These are phyloP conservation scores for Leptogaster cylindrica DNA, from an alignment of 2,888 invertebrate species.

Conservation along the genomic window DNA sequence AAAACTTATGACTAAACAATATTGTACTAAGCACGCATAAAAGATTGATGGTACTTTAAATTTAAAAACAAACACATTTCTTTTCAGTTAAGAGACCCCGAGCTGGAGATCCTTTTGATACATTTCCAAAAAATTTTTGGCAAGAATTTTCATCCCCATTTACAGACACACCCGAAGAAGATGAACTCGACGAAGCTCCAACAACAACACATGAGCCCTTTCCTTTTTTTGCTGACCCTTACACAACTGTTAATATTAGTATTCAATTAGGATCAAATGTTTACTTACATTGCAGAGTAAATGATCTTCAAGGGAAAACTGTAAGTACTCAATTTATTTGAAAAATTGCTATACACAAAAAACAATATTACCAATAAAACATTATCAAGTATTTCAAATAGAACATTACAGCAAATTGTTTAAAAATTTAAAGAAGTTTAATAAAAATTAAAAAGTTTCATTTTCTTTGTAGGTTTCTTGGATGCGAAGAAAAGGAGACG, in stretches of 20 bases:
- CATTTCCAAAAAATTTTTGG: conserved; percentile 62
- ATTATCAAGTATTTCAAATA: too few species aligned
- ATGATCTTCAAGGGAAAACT: conserved; percentile 73
- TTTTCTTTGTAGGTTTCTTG: conserved; percentile 67
- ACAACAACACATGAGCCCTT: conserved; percentile 71
- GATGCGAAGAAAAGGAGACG: conserved; percentile 72
- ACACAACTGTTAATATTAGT: conserved; percentile 69
- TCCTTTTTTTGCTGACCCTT: conserved; percentile 74
- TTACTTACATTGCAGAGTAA: conserved; percentile 71
- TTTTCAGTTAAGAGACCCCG: conserved; percentile 59
- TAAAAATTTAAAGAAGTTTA: too few species aligned
- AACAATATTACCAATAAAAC: too few species aligned
- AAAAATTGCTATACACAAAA: too few species aligned
- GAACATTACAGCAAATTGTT: too few species aligned
- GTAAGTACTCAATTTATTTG: too few species aligned
- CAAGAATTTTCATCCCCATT: conserved; percentile 62
- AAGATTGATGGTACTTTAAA: too few species aligned
- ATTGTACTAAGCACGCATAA: too few species aligned
- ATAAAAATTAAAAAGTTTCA: too few species aligned
- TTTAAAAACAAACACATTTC: too few species aligned
- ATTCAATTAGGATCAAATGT: conserved; percentile 71
- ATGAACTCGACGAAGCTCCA: conserved; percentile 58
- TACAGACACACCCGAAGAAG: conserved; percentile 61
- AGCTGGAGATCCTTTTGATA: conserved; percentile 61
- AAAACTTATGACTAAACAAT: too few species aligned